Base-by-base conservation (phyloP, 2,113 vertebrate species). In the Thamnophis sirtalis region DNA sequence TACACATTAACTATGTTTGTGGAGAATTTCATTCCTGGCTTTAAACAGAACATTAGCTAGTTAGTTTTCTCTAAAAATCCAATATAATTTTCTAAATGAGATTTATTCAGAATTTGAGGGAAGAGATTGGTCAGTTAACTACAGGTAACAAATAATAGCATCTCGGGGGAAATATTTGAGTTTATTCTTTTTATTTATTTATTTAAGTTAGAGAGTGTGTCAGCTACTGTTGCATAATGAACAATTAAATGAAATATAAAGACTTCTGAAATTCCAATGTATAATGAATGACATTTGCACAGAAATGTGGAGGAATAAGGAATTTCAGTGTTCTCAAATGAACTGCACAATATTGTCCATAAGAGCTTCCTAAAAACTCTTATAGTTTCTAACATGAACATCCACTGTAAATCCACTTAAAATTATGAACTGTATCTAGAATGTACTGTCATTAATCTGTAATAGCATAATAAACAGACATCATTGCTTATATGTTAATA, bases 11-110 rank as follows among this genome's bases (percentile, higher is more conserved):
- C 90, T 28, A 38, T 68, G 89, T 24, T 86, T 48, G 84, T 85
- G 87, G 84, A 96, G 89, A 87, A 90, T 91, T 90, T 91, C 68
- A 84, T 50, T 94, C 91, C 93, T 68, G 84, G 21, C 19, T 9
- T n/a, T 17, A 55, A 94, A 90, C 91, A 92, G 94, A 53, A 9
- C 94, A 92, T 55, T 55, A 89, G 11, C 86, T 93, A 91, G 26
- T 13, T 51, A 95, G 0, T 10, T 80, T 60, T n/a, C 11, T 6
- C 26, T 28, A 88, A 92, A 93, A 86, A 51, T 68, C 33, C 43
- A 63, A 91, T 51, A n/a, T 43, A 38, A 38, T 84, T 90, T 38
- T 56, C 5, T 87, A 26, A 86, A 92, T 53, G 8, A 91, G n/a
- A n/a, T 89, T 68, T 4, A 19, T 87, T 92, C 94, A 56, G 17